Conservation (phyloP, 2,888 invertebrate genomes). For the Eristalis pertinax region DNA sequence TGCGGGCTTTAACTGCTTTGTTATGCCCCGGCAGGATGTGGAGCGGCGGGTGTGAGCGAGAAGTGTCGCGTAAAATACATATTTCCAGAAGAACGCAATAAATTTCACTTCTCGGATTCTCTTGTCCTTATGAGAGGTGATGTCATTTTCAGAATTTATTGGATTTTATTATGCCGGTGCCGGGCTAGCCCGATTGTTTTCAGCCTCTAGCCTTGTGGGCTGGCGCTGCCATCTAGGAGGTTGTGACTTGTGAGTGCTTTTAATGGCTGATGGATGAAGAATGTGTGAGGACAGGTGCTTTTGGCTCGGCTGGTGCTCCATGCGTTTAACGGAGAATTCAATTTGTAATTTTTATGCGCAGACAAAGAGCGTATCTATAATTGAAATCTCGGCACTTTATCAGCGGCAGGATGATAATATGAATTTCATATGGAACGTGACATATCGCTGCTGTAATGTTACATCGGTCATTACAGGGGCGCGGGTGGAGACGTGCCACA, state of each 20-base stretch:
- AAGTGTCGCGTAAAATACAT: constrained; percentile 14
- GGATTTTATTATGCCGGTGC: constrained; percentile 47
- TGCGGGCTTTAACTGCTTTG: constrained; percentile 40
- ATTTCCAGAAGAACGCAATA: constrained; percentile 28
- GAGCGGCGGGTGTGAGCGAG: neutral
- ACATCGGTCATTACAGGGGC: neutral
- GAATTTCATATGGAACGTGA: neutral
- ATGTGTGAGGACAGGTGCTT: neutral
- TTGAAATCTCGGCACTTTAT: constrained; percentile 17
- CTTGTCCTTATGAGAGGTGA: constrained; percentile 27
- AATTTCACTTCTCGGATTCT: constrained; percentile 27
- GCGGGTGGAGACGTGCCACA: neutral
- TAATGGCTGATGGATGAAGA: neutral
- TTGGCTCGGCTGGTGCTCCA: neutral
- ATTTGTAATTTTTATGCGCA: neutral
- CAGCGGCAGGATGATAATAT: neutral
- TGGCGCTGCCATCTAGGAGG: too few relatives aligned
- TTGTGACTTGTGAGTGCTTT: neutral
- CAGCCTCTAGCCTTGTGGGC: neutral
- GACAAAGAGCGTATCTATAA: constrained; percentile 25
- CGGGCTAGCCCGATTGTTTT: constrained; percentile 18
- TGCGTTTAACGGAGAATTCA: neutral
- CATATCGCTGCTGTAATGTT: neutral
- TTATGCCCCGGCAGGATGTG: constrained; percentile 15
- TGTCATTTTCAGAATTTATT: constrained; percentile 42